Conservation (phyloP, 2,113 vertebrate species). For the Camelus bactrianus region DNA sequence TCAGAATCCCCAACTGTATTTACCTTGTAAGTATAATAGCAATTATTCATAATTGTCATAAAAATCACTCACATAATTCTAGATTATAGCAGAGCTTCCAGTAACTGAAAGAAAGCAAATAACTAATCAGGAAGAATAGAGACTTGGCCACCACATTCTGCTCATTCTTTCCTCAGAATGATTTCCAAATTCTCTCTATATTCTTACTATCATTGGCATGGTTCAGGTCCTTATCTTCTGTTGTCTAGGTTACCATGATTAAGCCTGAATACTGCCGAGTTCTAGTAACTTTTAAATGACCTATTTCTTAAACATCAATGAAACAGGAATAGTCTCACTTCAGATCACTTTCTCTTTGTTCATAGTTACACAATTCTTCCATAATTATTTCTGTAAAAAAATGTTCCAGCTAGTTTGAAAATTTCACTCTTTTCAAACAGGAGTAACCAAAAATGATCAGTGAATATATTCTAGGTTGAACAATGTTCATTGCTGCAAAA, state of each 20-base stretch:
- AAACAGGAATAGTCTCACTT: conserved; percentile 30
- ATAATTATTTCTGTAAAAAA: background rate
- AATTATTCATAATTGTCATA: conserved; percentile 30
- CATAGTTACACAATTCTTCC: conserved; percentile 11
- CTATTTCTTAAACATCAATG: conserved; percentile 41
- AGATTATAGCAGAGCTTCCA: background rate
- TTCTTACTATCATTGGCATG: background rate
- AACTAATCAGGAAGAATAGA: background rate
- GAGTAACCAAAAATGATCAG: background rate
- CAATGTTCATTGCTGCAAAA: background rate
- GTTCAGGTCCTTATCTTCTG: background rate
- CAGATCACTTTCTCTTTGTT: conserved; percentile 17
- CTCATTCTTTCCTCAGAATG: conserved; percentile 21
- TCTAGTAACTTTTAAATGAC: conserved; percentile 9
- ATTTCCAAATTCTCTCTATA: background rate
- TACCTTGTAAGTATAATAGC: background rate
- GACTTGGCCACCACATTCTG: background rate
- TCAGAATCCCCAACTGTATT: background rate
- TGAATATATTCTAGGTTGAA: background rate
- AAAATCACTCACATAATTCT: conserved; percentile 41
- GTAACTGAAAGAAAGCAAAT: conserved; percentile 35
- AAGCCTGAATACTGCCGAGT: background rate
- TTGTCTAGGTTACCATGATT: background rate
- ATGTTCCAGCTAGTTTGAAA: conserved; percentile 25
- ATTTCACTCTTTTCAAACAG: background rate